phyloP scores from a whole-genome alignment of 2,797 vertebrate species.

The Martes flavigula region DNA sequence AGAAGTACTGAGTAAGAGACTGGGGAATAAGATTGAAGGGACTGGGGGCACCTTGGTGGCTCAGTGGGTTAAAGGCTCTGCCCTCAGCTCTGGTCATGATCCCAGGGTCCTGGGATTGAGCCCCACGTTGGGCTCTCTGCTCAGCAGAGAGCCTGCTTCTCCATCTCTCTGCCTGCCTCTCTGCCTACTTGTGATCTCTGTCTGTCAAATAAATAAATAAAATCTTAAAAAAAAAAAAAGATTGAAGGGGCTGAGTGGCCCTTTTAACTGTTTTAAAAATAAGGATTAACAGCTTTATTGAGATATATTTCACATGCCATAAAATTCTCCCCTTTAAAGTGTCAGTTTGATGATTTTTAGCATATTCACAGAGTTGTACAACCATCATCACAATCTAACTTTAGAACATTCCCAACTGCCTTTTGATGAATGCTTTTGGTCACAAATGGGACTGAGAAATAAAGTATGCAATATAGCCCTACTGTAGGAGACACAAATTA shows the following conservation, averaged over 20 bases:
- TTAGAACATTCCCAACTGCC: neutral
- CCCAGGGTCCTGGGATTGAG: too few relatives aligned
- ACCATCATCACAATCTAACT: neutral
- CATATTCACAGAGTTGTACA: neutral
- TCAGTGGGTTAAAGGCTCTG: too few relatives aligned
- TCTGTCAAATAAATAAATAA: too few relatives aligned
- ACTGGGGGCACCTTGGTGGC: neutral
- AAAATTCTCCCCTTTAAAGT: conserved; percentile 14
- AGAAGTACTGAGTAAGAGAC: neutral
- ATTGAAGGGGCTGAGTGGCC: neutral
- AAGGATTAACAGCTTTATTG: neutral
- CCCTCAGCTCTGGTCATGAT: too few relatives aligned
- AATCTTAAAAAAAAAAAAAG: too few relatives aligned
- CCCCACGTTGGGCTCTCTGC: too few relatives aligned
- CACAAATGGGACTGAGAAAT: conserved; percentile 19
- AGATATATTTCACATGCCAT: conserved; percentile 26
- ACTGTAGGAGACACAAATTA: neutral
- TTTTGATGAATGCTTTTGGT: conserved; percentile 37
- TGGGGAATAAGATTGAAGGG: neutral
- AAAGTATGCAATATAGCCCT: neutral
- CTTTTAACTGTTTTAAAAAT: neutral
- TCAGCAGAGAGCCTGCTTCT: too few relatives aligned
- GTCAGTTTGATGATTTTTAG: neutral
- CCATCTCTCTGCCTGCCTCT: too few relatives aligned
- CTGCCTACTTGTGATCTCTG: too few relatives aligned